These are phyloP conservation scores for Leucophenga varia DNA, from an alignment of 1,140 invertebrate species.

Conservation along the genomic window DNA sequence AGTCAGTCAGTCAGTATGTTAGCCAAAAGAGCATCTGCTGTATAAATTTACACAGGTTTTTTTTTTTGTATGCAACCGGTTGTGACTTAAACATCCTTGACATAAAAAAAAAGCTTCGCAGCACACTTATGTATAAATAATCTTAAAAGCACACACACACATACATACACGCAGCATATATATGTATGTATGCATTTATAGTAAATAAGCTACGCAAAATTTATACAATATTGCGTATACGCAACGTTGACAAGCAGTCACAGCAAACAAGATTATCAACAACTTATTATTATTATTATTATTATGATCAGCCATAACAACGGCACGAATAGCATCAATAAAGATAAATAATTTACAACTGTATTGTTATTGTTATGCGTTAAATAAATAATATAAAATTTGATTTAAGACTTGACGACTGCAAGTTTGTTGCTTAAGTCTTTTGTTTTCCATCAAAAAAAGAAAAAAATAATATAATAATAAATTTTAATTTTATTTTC, in stretches of 20 bases:
- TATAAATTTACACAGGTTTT: not conserved
- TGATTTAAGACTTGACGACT: no score
- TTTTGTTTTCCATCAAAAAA: no score
- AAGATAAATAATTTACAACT: no score
- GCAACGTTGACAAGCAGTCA: no score
- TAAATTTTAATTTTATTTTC: constrained; percentile 8
- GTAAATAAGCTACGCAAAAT: constrained; percentile 10
- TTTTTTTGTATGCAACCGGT: constrained; percentile 39
- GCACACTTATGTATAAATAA: constrained; percentile 16
- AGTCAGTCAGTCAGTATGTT: constrained; percentile 30
- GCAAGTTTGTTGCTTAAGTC: constrained; percentile 46
- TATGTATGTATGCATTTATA: not conserved
- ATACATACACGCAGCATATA: constrained; percentile 3
- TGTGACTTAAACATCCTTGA: constrained; percentile 47
- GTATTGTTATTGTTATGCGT: no score
- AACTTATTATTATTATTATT: no score
- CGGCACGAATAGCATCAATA: no score
- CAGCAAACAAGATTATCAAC: no score
- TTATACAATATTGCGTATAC: not conserved
- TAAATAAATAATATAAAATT: no score
- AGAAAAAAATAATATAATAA: not conserved
- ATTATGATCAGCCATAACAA: no score
- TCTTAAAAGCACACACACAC: constrained; percentile 12
- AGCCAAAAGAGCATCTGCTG: constrained; percentile 5
- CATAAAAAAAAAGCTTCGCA: constrained; percentile 41